Percentiles rank a stretch among this genome's conserved stretches.
Conservation (phyloP, 1,140 invertebrate genomes). For the Brachionus calyciflorus region DNA sequence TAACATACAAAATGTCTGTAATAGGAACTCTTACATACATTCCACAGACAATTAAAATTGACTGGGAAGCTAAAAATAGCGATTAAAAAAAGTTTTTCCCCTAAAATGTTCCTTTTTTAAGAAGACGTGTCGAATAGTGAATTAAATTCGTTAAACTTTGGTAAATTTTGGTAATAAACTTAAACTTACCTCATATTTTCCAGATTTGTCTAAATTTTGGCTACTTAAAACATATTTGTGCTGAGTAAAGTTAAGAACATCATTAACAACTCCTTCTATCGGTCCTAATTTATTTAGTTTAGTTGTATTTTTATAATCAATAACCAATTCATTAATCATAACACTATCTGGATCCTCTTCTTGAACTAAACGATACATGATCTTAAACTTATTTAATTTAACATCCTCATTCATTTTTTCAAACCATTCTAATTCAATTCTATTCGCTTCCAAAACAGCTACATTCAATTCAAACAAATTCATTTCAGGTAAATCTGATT, state of each 20-base stretch:
- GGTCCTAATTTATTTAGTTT: neutral
- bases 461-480: neutral
- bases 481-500: constrained; percentile 52
- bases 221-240: neutral
- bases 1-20: too few relatives aligned
- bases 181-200: constrained; percentile 36
- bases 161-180: too few relatives aligned
- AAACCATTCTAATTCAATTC: constrained; percentile 10
- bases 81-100: too few relatives aligned
- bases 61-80: too few relatives aligned
- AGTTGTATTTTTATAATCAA: constrained; percentile 34
- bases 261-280: neutral
- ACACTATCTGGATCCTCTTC: constrained; percentile 5
- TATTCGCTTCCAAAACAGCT: neutral
- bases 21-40: too few relatives aligned
- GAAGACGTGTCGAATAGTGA: too few relatives aligned
- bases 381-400: constrained; percentile 31
- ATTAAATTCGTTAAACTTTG: too few relatives aligned
- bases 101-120: too few relatives aligned
- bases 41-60: too few relatives aligned
- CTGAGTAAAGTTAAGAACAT: neutral
- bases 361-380: constrained; percentile 24
- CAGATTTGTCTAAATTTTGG: constrained; percentile 7
- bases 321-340: neutral
- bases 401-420: neutral